A percentile compares a stretch with the other conserved stretches of the same genome.
These are phyloP conservation scores for Styela plicata DNA, from an alignment of 23 tunicate species.

Conservation along the genomic window DNA sequence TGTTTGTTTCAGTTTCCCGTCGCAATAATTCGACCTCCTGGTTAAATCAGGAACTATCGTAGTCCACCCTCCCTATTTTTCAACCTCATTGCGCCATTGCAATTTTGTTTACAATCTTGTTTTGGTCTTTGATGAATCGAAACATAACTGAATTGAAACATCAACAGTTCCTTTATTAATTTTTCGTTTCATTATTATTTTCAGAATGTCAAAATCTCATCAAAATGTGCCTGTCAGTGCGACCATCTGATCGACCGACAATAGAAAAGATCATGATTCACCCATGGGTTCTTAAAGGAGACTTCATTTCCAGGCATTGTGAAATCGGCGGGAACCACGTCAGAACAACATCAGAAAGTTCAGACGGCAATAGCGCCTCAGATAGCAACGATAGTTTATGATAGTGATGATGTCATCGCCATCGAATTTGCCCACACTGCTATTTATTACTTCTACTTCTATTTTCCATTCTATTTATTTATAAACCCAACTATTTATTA, in stretches of 20 bases:
- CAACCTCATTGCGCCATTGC: no score
- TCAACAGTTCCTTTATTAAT: no score
- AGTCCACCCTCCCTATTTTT: no score
- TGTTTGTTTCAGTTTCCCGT: no score
- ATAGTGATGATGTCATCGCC: background rate
- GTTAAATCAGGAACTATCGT: no score
- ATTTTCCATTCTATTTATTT: constrained; percentile 16
- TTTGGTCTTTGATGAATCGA: no score
- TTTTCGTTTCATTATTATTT: constrained; percentile 11
- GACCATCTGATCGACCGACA: constrained; percentile 85
- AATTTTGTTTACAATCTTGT: no score
- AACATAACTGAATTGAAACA: no score
- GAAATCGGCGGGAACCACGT: constrained; percentile 71
- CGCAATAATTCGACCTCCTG: no score
- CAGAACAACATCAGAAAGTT: constrained; percentile 84
- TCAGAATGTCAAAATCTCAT: constrained; percentile 83
- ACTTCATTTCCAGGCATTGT: constrained; percentile 94
- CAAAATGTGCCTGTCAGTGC: constrained; percentile 47
- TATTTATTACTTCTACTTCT: constrained; percentile 15
- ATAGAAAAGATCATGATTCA: constrained; percentile 88
- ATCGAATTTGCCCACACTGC: constrained; percentile 5
- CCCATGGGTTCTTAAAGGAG: constrained; percentile 87
- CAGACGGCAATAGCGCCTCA: constrained; percentile 70
- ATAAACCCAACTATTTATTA: constrained; percentile 31
- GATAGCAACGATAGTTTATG: constrained; percentile 78